These are phyloP conservation scores for Petrocephalus schoutedeni DNA, from an alignment of 2,797 vertebrate species.

Conservation along the genomic window DNA sequence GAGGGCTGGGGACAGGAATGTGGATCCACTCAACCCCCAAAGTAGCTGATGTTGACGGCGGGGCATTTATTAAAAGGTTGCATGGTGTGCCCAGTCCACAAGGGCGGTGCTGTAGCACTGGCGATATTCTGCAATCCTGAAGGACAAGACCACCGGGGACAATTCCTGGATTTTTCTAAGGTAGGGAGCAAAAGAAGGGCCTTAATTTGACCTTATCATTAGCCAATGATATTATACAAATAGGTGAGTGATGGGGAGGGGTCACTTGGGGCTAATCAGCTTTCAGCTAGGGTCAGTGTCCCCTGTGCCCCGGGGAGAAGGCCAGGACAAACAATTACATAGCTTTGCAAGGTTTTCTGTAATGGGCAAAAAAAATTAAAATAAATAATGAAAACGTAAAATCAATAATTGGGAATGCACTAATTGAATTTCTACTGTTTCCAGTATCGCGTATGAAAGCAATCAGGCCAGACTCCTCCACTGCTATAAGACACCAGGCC, in stretches of 20 bases:
- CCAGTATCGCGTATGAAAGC: background rate
- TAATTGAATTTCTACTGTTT: background rate
- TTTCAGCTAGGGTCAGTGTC: background rate
- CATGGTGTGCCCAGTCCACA: background rate
- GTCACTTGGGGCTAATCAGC: background rate
- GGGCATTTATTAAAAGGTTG: background rate
- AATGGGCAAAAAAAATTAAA: background rate
- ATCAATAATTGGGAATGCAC: no score
- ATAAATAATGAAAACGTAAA: no score
- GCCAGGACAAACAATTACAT: background rate
- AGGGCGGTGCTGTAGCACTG: background rate
- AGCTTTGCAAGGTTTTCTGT: background rate
- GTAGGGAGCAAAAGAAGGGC: background rate
- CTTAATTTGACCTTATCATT: background rate
- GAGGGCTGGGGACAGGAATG: background rate
- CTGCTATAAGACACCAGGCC: background rate
- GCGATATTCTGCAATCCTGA: background rate
- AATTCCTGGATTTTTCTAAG: background rate
- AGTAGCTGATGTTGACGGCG: background rate
- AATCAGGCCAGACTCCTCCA: background rate
- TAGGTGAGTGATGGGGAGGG: background rate
- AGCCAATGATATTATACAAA: background rate
- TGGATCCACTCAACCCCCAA: background rate
- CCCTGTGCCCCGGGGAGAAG: background rate
- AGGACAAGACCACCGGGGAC: background rate